Conservation (phyloP, 2,888 invertebrate genomes). For the Mystacides longicornis region DNA sequence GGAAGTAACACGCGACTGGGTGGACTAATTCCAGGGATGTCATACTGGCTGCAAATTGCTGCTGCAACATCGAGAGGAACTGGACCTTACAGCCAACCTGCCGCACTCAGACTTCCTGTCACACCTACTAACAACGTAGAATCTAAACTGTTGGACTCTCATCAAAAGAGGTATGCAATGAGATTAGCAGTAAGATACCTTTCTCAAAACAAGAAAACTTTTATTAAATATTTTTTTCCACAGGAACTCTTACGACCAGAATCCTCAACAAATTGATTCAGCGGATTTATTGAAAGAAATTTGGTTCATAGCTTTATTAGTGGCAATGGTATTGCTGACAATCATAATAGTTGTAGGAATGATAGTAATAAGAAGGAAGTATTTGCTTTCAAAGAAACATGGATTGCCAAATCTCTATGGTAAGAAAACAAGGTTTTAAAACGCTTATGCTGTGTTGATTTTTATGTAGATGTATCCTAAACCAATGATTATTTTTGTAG, state of each 20-base stretch:
- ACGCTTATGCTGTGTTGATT: background rate
- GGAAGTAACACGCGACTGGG: slow-evolving; percentile 67
- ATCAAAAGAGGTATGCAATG: slow-evolving; percentile 14
- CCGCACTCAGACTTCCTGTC: slow-evolving; percentile 49
- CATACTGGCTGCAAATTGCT: slow-evolving; percentile 78
- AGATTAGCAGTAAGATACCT: background rate
- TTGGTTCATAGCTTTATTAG: slow-evolving; percentile 83
- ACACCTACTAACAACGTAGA: slow-evolving; percentile 12
- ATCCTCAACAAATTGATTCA: slow-evolving; percentile 33
- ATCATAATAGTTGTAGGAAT: slow-evolving; percentile 76
- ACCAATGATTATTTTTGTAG: slow-evolving; percentile 7
- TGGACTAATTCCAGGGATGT: slow-evolving; percentile 73
- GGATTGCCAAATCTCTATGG: slow-evolving; percentile 43
- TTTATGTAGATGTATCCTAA: background rate
- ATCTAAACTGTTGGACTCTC: slow-evolving; percentile 18
- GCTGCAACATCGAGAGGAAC: slow-evolving; percentile 76
- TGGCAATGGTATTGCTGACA: slow-evolving; percentile 77
- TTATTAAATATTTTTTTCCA: background rate
- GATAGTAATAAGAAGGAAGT: slow-evolving; percentile 65
- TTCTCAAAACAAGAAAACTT: background rate
- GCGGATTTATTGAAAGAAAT: slow-evolving; percentile 77
- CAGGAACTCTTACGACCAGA: slow-evolving; percentile 17
- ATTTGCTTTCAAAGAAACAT: slow-evolving; percentile 64
- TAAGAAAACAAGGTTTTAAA: too few relatives aligned
- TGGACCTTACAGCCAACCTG: slow-evolving; percentile 73